Evolutionary conservation across 2,797 vertebrate species (phyloP).

Genomic region (Pangasius macronema): DNA sequence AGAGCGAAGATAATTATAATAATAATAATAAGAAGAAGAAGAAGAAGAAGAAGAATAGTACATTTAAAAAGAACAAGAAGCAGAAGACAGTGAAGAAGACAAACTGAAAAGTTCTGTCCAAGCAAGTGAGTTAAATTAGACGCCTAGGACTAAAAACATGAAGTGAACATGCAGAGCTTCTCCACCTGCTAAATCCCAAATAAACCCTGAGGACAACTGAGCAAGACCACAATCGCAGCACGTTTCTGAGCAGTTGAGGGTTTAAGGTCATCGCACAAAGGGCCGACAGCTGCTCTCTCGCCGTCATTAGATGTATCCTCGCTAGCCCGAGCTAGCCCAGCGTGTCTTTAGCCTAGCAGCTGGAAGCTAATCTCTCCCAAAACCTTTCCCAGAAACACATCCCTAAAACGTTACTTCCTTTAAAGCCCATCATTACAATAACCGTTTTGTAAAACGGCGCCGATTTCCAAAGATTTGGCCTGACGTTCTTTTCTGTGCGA

Average conservation of each 20-base stretch:
- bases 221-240: neutral
- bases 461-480: neutral
- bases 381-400: neutral
- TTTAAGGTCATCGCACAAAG: neutral
- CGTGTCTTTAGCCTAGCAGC: neutral
- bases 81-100: neutral
- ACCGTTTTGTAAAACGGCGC: no score
- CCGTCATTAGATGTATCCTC: neutral
- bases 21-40: neutral
- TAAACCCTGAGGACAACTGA: neutral
- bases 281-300: neutral
- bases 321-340: neutral
- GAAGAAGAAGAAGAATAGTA: neutral
- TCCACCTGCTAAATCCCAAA: constrained; percentile 10
- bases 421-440: neutral
- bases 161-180: neutral
- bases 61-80: neutral
- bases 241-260: neutral
- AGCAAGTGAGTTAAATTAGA: neutral
- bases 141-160: neutral
- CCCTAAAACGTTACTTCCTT: neutral
- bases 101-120: neutral
- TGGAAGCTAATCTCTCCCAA: neutral
- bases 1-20: neutral
- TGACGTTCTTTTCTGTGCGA: neutral